These are phyloP conservation scores for Octonoba sinensis DNA, from an alignment of 2,888 invertebrate species.

Conservation along the genomic window DNA sequence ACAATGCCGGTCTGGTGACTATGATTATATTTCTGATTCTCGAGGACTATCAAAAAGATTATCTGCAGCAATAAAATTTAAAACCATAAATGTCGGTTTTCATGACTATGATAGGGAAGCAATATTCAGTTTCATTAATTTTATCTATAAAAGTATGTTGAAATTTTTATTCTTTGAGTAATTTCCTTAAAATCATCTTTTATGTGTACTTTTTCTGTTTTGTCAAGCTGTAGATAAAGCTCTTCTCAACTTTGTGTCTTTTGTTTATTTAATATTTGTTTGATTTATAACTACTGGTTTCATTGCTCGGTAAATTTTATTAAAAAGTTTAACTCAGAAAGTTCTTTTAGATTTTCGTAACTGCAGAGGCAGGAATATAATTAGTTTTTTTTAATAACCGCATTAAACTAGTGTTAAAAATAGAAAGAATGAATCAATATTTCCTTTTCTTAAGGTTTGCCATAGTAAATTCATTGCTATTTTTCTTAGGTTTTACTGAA, in stretches of 20 bases:
- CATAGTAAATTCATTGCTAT: too few species aligned
- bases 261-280: background rate
- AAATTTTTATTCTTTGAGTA: background rate
- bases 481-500: too few species aligned
- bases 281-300: background rate
- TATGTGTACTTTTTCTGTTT: background rate
- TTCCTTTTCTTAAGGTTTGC: too few species aligned
- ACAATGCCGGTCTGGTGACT: conserved; percentile 23
- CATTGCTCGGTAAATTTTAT: background rate
- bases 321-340: too few species aligned
- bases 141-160: conserved; percentile 67
- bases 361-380: too few species aligned
- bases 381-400: too few species aligned
- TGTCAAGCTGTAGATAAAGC: conserved; percentile 1
- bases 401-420: too few species aligned
- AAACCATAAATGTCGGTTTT: conserved; percentile 67
- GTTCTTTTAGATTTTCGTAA: background rate
- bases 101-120: conserved; percentile 67
- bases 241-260: background rate
- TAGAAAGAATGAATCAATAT: too few species aligned
- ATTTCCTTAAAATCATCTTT: background rate
- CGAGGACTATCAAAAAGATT: conserved; percentile 63
- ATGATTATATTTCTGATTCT: conserved; percentile 39
- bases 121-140: conserved; percentile 66
- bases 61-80: conserved; percentile 67